Base-by-base conservation (phyloP, 2,797 vertebrate genomes). In the Gadopsis bispinosus region DNA sequence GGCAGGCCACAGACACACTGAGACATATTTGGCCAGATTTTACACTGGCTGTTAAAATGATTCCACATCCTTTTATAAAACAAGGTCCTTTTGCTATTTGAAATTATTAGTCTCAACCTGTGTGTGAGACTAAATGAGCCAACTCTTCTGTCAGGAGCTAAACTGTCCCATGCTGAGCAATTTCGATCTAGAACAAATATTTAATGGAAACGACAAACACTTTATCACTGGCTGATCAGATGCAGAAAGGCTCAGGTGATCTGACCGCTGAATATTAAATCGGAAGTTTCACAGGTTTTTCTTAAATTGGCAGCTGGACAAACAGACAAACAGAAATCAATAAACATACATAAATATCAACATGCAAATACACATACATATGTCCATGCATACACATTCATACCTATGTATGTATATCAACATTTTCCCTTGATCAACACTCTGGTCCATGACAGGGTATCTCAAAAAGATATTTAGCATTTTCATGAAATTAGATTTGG, bases 41-140 rank as follows among this genome's bases (percentile, higher is more conserved):
- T 47, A 63, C 55, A 20, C 67, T 67, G 60, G 45, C 62, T 80
- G 66, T 81, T 75, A 37, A 68, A 79, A 73, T 59, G 50, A 81
- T 65, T 73, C 72, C 41, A 73, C 55, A 62, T 80, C 63, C 56
- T 70, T 55, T 55, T 12, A 71, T 61, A 39, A 70, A 73, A 77
- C 43, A 75, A 72, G 69, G 59, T 79, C 81, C 37, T 86, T 69
- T 14, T 33, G 81, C 83, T 51, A 61, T 83, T 81, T 78, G 26
- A 81, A 80, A 35, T n/a, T 54, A 87, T 81, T 80, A 73, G 62
- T 74, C 68, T 73, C 62, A 50, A 79, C 63, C 53, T 31, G 76
- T 31, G 50, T 20, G 11, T 60, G 43, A 31, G 55, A 31, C n/a
- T 53, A 22, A 47, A 68, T 66, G 51, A 39, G 35, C 66, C 67